Evolutionary conservation across 1,140 invertebrate species (phyloP).

Genomic region (Heliconius hermathena): DNA sequence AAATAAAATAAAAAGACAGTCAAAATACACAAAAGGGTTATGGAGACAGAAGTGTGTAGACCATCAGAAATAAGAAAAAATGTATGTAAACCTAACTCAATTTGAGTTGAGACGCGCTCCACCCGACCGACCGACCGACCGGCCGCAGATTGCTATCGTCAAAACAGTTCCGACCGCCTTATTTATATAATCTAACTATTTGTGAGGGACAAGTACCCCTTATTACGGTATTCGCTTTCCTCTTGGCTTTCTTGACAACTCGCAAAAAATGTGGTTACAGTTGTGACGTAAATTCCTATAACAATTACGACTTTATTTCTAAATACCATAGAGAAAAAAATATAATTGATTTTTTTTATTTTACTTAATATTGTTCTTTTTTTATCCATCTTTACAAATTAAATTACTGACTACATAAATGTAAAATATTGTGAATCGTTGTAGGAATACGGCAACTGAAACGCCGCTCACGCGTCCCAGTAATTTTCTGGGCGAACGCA

Average conservation of each 20-base stretch:
- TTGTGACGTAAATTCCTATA: background rate
- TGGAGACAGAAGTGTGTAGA: constrained; percentile 36
- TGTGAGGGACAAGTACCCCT: constrained; percentile 76
- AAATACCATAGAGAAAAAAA: background rate
- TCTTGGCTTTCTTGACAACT: constrained; percentile 27
- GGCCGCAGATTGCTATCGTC: constrained; percentile 72
- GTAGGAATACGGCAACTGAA: constrained; percentile 37
- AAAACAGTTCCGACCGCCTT: constrained; percentile 72
- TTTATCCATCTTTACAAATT: background rate
- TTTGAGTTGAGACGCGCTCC: constrained; percentile 61
- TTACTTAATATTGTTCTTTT: background rate
- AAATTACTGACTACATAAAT: constrained; percentile 4
- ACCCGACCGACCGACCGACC: constrained; percentile 48
- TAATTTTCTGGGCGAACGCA: constrained; percentile 73
- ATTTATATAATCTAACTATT: constrained; percentile 81
- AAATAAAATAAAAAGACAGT: background rate
- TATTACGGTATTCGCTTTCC: constrained; percentile 62
- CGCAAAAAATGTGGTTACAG: constrained; percentile 12
- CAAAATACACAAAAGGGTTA: constrained; percentile 30
- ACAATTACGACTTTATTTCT: background rate
- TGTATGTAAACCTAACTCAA: constrained; percentile 70
- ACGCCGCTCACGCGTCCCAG: constrained; percentile 53
- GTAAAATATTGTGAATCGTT: constrained; percentile 33
- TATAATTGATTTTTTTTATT: background rate
- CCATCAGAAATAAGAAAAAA: constrained; percentile 56